Percentiles rank a stretch among this genome's conserved stretches.
phyloP scores from a whole-genome alignment of 2,888 invertebrate genomes.

The Noctua janthe region DNA sequence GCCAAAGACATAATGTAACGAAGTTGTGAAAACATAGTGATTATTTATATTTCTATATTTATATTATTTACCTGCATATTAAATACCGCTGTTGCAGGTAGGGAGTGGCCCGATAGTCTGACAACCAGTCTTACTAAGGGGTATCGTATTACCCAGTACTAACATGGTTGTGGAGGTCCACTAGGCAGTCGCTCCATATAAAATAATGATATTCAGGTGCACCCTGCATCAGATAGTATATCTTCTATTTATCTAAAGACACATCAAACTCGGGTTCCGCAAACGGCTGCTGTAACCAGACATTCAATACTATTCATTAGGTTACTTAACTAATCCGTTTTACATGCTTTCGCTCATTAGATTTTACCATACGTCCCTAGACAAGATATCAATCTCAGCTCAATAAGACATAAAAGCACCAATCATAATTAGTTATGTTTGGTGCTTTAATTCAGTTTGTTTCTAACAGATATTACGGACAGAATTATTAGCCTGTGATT shows the following conservation, averaged over 20 bases:
- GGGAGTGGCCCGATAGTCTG: neutral
- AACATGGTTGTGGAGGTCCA: neutral
- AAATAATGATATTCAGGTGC: neutral
- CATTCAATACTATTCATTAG: neutral
- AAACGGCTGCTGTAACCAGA: neutral
- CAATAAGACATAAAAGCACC: neutral
- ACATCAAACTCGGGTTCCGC: neutral
- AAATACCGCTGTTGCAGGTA: neutral
- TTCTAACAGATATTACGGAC: neutral
- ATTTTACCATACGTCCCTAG: neutral
- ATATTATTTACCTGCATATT: neutral
- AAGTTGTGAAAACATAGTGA: neutral
- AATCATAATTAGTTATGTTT: neutral
- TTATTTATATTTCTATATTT: neutral
- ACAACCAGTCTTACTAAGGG: neutral
- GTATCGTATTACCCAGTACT: neutral
- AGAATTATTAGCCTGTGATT: neutral
- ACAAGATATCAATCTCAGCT: neutral
- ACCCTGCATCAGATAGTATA: neutral
- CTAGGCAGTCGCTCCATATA: neutral
- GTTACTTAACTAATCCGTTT: neutral
- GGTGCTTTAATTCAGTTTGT: neutral
- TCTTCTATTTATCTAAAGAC: neutral
- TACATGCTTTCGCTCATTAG: too few species aligned
- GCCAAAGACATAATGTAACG: neutral